Evolutionary conservation across 2,113 vertebrate species (phyloP), one percentile per base, ranked within the genome.

Genomic region (Vicugna pacos): DNA sequence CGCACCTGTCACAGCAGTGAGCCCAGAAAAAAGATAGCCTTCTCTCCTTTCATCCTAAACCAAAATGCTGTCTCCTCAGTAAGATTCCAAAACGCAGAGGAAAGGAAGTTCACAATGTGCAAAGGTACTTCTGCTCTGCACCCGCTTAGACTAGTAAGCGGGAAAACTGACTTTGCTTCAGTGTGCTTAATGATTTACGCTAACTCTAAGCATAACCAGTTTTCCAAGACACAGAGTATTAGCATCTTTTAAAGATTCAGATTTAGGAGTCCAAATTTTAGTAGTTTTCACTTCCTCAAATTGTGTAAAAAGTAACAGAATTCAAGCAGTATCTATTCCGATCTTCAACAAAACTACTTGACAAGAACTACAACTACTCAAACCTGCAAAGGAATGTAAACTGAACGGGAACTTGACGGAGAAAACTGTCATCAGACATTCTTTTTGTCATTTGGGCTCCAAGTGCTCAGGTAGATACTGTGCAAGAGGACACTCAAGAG

Each of bases 1-100:
- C 95, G 95, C 91, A 98, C 6, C 50, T 81, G 60, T 85, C 65
- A 77, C 87, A 93, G 98, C 62, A 64, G 95, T 76, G 72, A 52
- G 98, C 60, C 97, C 46, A 76, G 96, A 95, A 96, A 98, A 97
- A 96, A 98, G 98, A 98, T 83, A 94, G 95, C 88, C 46, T 94
- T 93, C 94, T 80, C 92, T 91, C 86, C 97, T 96, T 69, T 17
- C 30, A 97, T 84, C 73, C 88, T 65, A 54, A 83, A 76, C 86
- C 54, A 95, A 96, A 96, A 65, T 54, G 80, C 79, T 77, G 0
- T 54, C 5, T 96, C 32, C 69, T 38, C 46, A 19, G 9, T 20
- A 94, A 92, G 93, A 90, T 28, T 79, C 42, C 32, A 22, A 35
- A 0, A 86, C 24, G 67, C 67, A 97, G 95, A 97, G 80, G 96